Evolutionary conservation across 92 coral and sea anemone genomes (phyloP).

Genomic region (Phenganax marumi): DNA sequence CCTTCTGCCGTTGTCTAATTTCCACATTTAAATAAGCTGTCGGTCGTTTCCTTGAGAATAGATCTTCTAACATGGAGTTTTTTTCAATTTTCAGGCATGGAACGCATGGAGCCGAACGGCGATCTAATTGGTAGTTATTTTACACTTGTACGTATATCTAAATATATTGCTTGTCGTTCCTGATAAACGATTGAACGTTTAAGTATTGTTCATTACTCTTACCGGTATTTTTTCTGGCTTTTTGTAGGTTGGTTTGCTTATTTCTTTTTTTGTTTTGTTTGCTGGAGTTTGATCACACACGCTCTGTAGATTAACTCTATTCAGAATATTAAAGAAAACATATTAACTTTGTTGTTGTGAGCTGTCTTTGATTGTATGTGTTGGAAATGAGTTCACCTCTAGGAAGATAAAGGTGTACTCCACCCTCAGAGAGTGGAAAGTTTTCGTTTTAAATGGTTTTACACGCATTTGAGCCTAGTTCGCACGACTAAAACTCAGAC

Average conservation of each 20-base stretch:
- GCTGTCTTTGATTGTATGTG: neutral
- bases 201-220: neutral
- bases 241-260: conserved; percentile 3
- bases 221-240: neutral
- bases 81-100: conserved; percentile 61
- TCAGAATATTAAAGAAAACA: conserved; percentile 29
- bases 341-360: neutral
- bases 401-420: neutral
- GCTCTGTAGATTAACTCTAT: conserved; percentile 39
- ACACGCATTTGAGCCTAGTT: no score
- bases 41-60: neutral
- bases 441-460: no score
- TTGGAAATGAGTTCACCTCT: neutral
- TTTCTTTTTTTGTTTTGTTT: conserved; percentile 26
- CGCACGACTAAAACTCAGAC: no score
- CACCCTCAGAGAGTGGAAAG: no score
- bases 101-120: conserved; percentile 88
- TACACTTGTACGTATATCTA: neutral
- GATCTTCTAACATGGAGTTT: neutral
- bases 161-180: neutral
- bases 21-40: neutral
- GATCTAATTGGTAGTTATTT: conserved; percentile 47
- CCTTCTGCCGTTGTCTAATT: neutral
- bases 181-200: neutral
- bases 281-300: conserved; percentile 23